Base-by-base conservation (phyloP, 2,797 vertebrate species). In the Anguilla megastoma region DNA sequence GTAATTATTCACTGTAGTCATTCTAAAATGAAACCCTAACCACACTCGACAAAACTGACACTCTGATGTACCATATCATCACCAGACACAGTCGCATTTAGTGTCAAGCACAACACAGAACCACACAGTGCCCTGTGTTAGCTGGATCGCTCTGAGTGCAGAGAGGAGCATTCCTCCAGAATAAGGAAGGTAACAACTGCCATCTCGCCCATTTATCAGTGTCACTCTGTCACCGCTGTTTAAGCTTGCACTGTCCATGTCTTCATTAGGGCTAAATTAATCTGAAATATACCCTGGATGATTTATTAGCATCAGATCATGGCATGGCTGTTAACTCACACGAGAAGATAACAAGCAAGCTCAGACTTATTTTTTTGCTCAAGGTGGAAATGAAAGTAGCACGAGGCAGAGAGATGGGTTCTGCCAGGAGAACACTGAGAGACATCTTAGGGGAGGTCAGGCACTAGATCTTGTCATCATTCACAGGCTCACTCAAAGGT, bases 221-320 rank as follows among this genome's bases (percentile, higher is more conserved):
- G 86, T 86, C 86, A 86, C 69, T 56, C 48, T 86, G 63, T 76
- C 86, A 60, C 9, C 41, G 69, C 86, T 27, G 69, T 86, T 74
- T 76, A 86, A 74, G 56, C 16, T 27, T 16, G 50, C 41, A 50
- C 86, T 56, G 50, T 86, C 45, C 86, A 48, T n/a, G 63, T 76
- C 86, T 71, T 71, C 86, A 86, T 71, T 54, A 86, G 86, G 48
- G 69, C 3, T 52, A 76, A 86, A 86, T 76, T 52, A 71, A 86
- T 50, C 48, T 27, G 16, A 86, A 85, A 86, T 71, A 86, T 63
- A 71, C 10, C 30, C 48, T 27, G 86, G 50, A 76, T 86, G 66
- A 86, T 86, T 86, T 86, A 86, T 86, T 86, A 86, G 56, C 63
- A 71, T 74, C 41, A 48, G 69, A 86, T 76, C 66, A 86, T 56